phyloP scores from a whole-genome alignment of 2,113 vertebrate species.

The Chloropsis hardwickii region DNA sequence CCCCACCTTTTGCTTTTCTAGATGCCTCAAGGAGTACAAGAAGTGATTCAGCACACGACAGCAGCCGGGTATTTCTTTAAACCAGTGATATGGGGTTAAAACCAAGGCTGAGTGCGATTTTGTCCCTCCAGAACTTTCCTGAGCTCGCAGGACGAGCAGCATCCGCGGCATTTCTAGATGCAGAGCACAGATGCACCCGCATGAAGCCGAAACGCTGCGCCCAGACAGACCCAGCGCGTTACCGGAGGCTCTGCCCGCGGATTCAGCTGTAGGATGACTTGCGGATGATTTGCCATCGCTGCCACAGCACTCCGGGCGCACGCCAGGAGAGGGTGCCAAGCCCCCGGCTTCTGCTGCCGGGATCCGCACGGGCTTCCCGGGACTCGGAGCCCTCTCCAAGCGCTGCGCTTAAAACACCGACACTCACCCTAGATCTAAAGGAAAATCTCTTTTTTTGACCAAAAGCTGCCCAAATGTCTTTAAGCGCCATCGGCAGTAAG shows the following conservation, averaged over 20 bases:
- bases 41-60: neutral
- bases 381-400: neutral
- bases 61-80: neutral
- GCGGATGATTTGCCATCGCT: fast-evolving
- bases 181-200: neutral
- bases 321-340: constrained; percentile 53
- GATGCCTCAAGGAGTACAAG: neutral
- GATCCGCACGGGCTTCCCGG: neutral
- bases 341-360: neutral
- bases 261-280: fast-evolving
- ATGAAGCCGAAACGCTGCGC: fast-evolving
- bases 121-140: neutral
- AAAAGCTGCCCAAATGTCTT: neutral
- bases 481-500: neutral
- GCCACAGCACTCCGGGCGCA: neutral
- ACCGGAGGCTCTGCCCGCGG: neutral
- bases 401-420: neutral
- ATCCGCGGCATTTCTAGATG: fast-evolving
- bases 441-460: neutral
- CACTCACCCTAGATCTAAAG: neutral
- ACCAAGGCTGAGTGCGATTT: neutral
- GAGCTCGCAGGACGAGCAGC: neutral
- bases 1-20: neutral
- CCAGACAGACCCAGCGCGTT: fast-evolving
- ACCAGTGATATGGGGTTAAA: neutral